Conservation (phyloP, 2,797 vertebrate genomes). For the Lagorchestes hirsutus region DNA sequence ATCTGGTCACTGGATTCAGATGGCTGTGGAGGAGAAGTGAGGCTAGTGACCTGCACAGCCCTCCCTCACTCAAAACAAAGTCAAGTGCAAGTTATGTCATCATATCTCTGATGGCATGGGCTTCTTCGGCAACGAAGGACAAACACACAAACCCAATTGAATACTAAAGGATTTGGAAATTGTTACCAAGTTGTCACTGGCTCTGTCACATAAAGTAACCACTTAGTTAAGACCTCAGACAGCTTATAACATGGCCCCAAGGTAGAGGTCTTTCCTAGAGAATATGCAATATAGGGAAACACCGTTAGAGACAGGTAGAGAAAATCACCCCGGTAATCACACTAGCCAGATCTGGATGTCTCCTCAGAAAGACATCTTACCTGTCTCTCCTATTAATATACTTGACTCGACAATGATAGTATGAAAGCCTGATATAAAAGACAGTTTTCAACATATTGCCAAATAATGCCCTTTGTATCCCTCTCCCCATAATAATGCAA, state of each 20-base stretch:
- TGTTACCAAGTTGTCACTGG: neutral
- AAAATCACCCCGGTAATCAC: neutral
- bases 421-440: neutral
- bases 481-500: neutral
- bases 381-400: neutral
- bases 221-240: neutral
- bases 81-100: too few relatives aligned
- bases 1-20: too few relatives aligned
- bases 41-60: too few relatives aligned
- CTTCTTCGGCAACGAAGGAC: too few relatives aligned
- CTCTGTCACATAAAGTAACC: neutral
- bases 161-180: neutral
- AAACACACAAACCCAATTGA: too few relatives aligned
- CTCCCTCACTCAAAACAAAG: too few relatives aligned
- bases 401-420: neutral
- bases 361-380: neutral
- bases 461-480: neutral
- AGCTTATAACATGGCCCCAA: neutral
- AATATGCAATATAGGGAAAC: neutral
- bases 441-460: neutral
- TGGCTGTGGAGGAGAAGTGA: too few relatives aligned
- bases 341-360: neutral
- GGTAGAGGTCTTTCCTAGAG: neutral
- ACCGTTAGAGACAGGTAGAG: neutral
- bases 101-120: too few relatives aligned